Percentiles rank a stretch among this genome's conserved stretches.
These are phyloP conservation scores for Acrobasis suavella DNA, from an alignment of 2,888 invertebrate species.

Conservation along the genomic window DNA sequence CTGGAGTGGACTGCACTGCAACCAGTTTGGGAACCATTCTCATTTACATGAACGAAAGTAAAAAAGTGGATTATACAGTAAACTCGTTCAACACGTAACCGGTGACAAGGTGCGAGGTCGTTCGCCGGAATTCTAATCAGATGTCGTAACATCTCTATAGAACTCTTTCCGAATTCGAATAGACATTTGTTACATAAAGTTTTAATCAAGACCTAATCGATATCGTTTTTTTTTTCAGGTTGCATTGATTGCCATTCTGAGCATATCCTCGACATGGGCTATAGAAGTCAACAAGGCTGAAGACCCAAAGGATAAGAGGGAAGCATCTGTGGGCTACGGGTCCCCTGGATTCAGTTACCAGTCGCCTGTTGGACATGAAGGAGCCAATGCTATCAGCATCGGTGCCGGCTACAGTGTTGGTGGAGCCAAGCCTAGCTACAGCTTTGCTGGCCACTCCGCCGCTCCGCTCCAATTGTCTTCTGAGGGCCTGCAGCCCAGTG, in stretches of 20 bases:
- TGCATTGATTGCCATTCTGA: conserved; percentile 61
- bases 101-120: conserved; percentile 2
- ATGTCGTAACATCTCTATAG: background rate
- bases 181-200: conserved; percentile 7
- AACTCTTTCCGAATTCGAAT: background rate
- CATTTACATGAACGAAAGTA: conserved; percentile 49
- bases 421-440: conserved; percentile 64
- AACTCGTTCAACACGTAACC: conserved; percentile 19
- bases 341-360: conserved; percentile 44
- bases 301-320: conserved; percentile 71
- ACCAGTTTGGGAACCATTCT: conserved; percentile 50
- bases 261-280: conserved; percentile 64
- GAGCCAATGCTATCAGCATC: conserved; percentile 68
- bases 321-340: conserved; percentile 59
- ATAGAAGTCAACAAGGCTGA: conserved; percentile 57
- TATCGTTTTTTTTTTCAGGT: conserved; percentile 53
- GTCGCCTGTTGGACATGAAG: conserved; percentile 56
- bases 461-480: conserved; percentile 52
- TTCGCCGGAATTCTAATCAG: conserved; percentile 9
- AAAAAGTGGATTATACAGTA: conserved; percentile 28
- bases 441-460: conserved; percentile 53
- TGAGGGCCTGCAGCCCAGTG: conserved; percentile 56
- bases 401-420: conserved; percentile 77
- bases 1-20: conserved; percentile 50
- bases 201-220: background rate